Conservation (phyloP, 1,140 invertebrate species). For the Papilio xuthus region DNA sequence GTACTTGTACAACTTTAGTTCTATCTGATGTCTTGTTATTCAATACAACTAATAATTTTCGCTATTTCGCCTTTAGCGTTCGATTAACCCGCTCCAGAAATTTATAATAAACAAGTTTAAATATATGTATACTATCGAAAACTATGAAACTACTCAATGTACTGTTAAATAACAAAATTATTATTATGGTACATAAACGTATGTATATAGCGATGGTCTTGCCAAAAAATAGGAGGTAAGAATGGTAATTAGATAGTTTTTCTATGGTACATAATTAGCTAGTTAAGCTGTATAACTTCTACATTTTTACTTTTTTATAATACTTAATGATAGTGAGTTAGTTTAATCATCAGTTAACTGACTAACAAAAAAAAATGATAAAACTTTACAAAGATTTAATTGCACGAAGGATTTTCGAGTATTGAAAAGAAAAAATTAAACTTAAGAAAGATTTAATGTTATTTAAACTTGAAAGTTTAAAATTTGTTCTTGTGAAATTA, state of each 20-base stretch:
- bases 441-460: background rate
- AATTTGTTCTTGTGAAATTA: slow-evolving; percentile 47
- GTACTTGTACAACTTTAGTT: background rate
- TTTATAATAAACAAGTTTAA: background rate
- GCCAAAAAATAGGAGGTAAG: too few species aligned
- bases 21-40: slow-evolving; percentile 21
- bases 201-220: too few species aligned
- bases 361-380: background rate
- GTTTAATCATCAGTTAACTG: background rate
- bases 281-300: too few species aligned
- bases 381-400: background rate
- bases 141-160: background rate
- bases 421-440: background rate
- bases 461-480: slow-evolving; percentile 14
- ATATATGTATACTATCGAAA: background rate
- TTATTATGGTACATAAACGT: too few species aligned
- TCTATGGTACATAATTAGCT: too few species aligned
- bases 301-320: too few species aligned
- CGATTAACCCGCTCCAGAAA: background rate
- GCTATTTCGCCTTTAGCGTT: slow-evolving; percentile 23
- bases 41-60: slow-evolving; percentile 22
- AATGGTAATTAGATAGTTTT: too few species aligned
- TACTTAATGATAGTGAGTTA: too few species aligned
- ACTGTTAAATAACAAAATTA: background rate
- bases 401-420: background rate